Conservation (phyloP, 2,888 invertebrate species). For the Malacosoma neustria region DNA sequence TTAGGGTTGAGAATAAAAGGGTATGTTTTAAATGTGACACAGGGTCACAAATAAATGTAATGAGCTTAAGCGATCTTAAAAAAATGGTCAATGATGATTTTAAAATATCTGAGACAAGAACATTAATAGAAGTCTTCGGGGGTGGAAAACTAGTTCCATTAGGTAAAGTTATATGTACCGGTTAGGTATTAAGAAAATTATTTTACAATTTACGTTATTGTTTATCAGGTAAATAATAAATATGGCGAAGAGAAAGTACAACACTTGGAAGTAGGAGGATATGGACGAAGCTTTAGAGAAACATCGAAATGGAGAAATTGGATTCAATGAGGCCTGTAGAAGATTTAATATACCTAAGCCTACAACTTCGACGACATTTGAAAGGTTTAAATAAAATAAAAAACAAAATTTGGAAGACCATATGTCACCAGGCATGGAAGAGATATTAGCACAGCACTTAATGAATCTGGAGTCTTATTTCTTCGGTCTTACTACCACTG, state of each 20-base stretch:
- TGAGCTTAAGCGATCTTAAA: too few relatives aligned
- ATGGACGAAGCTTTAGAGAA: conserved; percentile 7
- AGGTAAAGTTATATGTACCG: too few relatives aligned
- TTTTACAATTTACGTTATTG: too few relatives aligned
- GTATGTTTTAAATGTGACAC: too few relatives aligned
- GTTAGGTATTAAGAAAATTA: too few relatives aligned
- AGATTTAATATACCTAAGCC: conserved; percentile 11
- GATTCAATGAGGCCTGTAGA: conserved; percentile 9
- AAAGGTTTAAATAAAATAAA: conserved; percentile 7
- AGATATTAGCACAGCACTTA: conserved; percentile 9
- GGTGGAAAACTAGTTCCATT: too few relatives aligned
- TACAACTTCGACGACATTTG: conserved; percentile 9
- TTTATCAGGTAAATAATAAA: too few relatives aligned
- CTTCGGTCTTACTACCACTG: conserved; percentile 9
- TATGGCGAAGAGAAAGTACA: conserved; percentile 1
- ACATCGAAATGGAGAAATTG: conserved; percentile 6
- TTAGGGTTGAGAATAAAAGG: too few relatives aligned
- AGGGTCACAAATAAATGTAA: too few relatives aligned
- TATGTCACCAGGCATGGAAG: conserved; percentile 10
- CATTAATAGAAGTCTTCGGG: too few relatives aligned
- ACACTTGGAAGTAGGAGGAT: conserved; percentile 5
- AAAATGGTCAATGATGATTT: too few relatives aligned
- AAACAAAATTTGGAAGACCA: conserved; percentile 9
- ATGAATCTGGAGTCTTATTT: conserved; percentile 10
- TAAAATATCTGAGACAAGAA: too few relatives aligned